Conservation (phyloP, 2,797 vertebrate species). For the Epinephelus coioides region DNA sequence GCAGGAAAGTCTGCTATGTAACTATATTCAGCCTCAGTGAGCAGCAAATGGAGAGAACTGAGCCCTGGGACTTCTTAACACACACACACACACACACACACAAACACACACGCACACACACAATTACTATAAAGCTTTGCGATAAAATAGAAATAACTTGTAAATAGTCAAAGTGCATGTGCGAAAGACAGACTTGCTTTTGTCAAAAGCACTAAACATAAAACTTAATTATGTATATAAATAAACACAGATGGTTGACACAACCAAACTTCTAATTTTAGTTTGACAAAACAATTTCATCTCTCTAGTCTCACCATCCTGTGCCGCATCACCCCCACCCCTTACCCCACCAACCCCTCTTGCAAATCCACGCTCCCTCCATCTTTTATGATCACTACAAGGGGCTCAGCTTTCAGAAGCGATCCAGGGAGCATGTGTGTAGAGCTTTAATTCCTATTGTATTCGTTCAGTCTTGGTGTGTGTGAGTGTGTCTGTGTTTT, state of each 20-base stretch:
- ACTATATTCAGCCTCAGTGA: constrained; percentile 64
- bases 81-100: constrained; percentile 8
- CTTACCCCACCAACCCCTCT: constrained; percentile 60
- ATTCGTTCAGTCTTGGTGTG: constrained; percentile 84
- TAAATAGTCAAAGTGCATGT: constrained; percentile 7
- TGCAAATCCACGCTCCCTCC: constrained; percentile 77
- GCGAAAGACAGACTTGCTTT: not conserved
- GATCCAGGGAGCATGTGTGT: constrained; percentile 85
- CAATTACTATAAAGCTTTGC: constrained; percentile 1
- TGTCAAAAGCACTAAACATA: not conserved
- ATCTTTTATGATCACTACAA: constrained; percentile 85
- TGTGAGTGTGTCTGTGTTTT: constrained; percentile 84
- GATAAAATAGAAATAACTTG: constrained; percentile 26
- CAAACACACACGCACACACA: not conserved
- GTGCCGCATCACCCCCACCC: constrained; percentile 53
- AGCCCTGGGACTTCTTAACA: constrained; percentile 54
- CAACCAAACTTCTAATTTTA: constrained; percentile 33
- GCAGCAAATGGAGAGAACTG: constrained; percentile 59
- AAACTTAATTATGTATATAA: not conserved
- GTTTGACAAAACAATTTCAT: constrained; percentile 45
- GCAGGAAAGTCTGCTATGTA: constrained; percentile 64
- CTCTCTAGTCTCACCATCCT: constrained; percentile 23
- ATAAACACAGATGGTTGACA: not conserved
- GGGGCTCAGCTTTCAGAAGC: constrained; percentile 87
- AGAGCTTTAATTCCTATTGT: constrained; percentile 89